These are phyloP conservation scores for Pollenia labialis DNA, from an alignment of 2,888 invertebrate species.

Conservation along the genomic window DNA sequence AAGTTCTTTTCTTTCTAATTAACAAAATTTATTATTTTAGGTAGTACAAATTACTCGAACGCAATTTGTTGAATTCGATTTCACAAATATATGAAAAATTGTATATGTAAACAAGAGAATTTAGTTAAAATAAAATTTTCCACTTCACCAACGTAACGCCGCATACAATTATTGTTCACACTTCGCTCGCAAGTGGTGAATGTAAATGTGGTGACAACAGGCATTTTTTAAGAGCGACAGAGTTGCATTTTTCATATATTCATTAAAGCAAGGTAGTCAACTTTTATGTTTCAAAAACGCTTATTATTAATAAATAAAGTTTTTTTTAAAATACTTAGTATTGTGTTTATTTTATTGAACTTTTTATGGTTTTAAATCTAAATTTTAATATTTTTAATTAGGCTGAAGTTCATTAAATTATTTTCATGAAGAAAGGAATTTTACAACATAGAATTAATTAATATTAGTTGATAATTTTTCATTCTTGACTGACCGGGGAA, in stretches of 20 bases:
- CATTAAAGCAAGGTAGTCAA: not conserved
- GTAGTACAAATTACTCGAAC: constrained; percentile 15
- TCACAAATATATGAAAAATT: constrained; percentile 58
- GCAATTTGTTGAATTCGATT: constrained; percentile 25
- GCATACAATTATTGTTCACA: constrained; percentile 71
- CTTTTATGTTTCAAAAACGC: not conserved
- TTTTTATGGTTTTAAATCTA: no score
- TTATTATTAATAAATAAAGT: no score
- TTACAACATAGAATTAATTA: no score
- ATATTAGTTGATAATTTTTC: no score
- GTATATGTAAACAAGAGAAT: constrained; percentile 73
- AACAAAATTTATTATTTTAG: not conserved
- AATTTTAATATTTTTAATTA: no score
- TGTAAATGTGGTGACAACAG: constrained; percentile 55
- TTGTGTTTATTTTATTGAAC: no score
- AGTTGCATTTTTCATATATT: constrained; percentile 26
- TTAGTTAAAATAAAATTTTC: constrained; percentile 73
- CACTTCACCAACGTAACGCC: constrained; percentile 75
- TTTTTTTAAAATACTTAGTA: no score
- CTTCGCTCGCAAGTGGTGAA: constrained; percentile 58
- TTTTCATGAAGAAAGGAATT: no score
- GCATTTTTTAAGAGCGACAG: not conserved
- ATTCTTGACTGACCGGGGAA: no score
- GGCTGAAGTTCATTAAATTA: no score
- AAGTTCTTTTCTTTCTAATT: constrained; percentile 67